Evolutionary conservation across 2,113 vertebrate species (phyloP), one percentile per base, ranked within the genome.

Genomic region (Chloropsis cyanopogon): DNA sequence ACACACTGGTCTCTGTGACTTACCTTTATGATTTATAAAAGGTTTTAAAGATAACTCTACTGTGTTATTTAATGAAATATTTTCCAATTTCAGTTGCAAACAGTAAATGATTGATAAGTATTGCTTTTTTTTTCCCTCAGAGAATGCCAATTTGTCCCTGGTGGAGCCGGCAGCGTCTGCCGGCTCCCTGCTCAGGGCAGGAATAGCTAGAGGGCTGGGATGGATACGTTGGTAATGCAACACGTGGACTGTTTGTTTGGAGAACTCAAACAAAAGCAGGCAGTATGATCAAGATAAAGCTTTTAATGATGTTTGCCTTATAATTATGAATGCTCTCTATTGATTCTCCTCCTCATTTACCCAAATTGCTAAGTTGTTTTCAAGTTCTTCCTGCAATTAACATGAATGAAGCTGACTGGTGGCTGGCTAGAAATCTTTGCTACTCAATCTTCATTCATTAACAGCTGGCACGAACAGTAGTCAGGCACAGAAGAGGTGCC

Each of bases 351-450:
- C 87, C 57, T 92, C 59, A 86, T 95, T 97, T 96, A 87, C 68
- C 91, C 82, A 95, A 96, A 91, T 95, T 97, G 81, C 79, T 77
- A 95, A 93, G 75, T 93, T 19, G 7, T 94, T 95, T 97, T 92
- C 49, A 61, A 68, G 73, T 33, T 75, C 83, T 86, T 96, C 90
- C 79, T 86, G 72, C 61, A 83, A 85, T 93, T 86, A 86, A 9
- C 29, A 33, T 87, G 92, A 96, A 94, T 75, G 75, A 86, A 77
- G 46, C 65, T 94, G 77, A 65, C 50, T 94, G 71, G 84, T 68
- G 18, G 21, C 41, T 86, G 65, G 54, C 35, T 92, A 91, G 46
- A 79, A 95, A 90, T 33, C 37, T 56, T 63, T 83, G 60, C 65
- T 94, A 28, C 54, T 94, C 46, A 70, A 41, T 91, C 54, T 85